phyloP scores from a whole-genome alignment of 2,888 invertebrate species.

The Auanema freiburgensis region DNA sequence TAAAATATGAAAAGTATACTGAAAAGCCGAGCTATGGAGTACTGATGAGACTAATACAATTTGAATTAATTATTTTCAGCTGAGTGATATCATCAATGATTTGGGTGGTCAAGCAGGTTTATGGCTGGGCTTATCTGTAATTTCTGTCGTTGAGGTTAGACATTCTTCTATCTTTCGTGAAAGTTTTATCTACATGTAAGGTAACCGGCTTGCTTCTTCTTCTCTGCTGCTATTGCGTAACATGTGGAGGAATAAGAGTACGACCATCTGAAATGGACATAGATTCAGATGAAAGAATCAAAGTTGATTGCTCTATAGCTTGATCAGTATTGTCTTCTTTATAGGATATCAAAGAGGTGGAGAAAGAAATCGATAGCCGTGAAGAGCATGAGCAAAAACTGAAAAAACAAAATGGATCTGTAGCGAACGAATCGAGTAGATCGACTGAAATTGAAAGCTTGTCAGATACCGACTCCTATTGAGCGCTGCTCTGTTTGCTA shows the following conservation, averaged over 20 bases:
- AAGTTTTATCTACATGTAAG: constrained; percentile 15
- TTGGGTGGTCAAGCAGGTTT: constrained; percentile 66
- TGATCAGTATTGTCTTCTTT: too few species aligned
- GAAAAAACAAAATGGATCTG: background rate
- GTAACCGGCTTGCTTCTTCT: constrained; percentile 31
- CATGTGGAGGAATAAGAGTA: constrained; percentile 35
- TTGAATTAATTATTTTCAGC: constrained; percentile 37
- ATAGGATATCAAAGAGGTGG: background rate
- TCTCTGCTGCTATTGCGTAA: constrained; percentile 32
- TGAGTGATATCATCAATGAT: constrained; percentile 64
- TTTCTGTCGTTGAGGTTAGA: constrained; percentile 64
- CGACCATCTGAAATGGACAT: constrained; percentile 35
- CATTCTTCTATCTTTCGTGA: background rate
- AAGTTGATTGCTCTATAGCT: constrained; percentile 14
- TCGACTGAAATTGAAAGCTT: background rate
- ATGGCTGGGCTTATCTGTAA: constrained; percentile 65
- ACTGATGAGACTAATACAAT: too few species aligned
- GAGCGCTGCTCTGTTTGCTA: too few species aligned
- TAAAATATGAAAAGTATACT: constrained; percentile 56
- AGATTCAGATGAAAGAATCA: constrained; percentile 36
- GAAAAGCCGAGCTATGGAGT: constrained; percentile 42
- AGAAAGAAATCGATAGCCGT: background rate
- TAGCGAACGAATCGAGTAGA: background rate
- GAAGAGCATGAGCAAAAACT: background rate
- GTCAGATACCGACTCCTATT: background rate